phyloP scores from a whole-genome alignment of 2,888 invertebrate species.

The Timema cristinae region DNA sequence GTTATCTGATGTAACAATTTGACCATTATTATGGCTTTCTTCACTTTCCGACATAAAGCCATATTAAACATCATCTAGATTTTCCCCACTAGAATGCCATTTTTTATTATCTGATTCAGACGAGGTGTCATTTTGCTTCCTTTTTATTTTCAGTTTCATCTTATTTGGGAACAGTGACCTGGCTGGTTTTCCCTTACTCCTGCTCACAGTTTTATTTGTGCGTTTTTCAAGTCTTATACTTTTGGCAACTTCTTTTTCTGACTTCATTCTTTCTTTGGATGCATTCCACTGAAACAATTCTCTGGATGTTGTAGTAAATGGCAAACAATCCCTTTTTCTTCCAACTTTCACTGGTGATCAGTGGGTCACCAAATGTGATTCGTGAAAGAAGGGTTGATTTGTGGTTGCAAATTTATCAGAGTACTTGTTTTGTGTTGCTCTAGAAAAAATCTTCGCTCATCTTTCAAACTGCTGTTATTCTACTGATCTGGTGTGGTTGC shows the following conservation, averaged over 20 bases:
- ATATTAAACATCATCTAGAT: conserved; percentile 9
- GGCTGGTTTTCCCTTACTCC: background rate
- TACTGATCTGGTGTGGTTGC: too few relatives aligned
- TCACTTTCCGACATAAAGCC: background rate
- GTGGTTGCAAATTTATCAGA: too few relatives aligned
- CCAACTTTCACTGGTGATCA: too few relatives aligned
- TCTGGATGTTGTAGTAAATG: too few relatives aligned
- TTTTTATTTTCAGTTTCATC: background rate
- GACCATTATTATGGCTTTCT: background rate
- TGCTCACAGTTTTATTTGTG: too few relatives aligned
- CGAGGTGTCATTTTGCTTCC: background rate
- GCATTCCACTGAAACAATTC: too few relatives aligned
- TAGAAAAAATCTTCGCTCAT: too few relatives aligned
- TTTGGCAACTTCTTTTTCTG: conserved; percentile 4
- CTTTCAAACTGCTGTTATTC: too few relatives aligned
- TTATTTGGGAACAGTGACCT: background rate
- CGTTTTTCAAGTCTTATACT: background rate
- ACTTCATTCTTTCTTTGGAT: background rate
- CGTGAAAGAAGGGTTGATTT: too few relatives aligned
- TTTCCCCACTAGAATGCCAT: conserved; percentile 9
- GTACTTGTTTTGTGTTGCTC: too few relatives aligned
- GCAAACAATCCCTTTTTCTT: too few relatives aligned
- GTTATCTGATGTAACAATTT: background rate
- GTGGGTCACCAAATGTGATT: too few relatives aligned
- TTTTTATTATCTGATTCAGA: conserved; percentile 4